phyloP scores from a whole-genome alignment of 37 sponge, comb jelly and placozoan species.

The Beroe forskalii region DNA sequence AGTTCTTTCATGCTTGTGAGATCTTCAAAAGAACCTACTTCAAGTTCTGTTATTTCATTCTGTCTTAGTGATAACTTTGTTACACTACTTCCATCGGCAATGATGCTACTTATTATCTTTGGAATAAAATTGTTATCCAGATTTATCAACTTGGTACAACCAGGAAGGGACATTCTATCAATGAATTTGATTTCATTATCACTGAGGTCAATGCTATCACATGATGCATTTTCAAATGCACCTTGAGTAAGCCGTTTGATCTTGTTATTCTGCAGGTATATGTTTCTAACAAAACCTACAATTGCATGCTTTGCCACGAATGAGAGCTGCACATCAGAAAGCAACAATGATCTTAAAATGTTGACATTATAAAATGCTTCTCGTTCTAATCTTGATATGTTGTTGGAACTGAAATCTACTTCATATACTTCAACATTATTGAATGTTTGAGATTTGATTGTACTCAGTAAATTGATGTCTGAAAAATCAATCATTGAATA shows the following conservation, averaged over 20 bases:
- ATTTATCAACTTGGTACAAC: not conserved
- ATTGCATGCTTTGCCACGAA: constrained; percentile 10
- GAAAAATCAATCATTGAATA: not conserved
- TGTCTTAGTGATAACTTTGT: not conserved
- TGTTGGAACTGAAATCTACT: not conserved
- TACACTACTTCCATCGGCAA: not conserved
- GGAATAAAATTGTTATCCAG: constrained; percentile 39
- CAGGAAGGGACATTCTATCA: constrained; percentile 7
- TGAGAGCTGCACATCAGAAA: not conserved
- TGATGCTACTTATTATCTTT: not conserved
- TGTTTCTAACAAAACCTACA: not conserved
- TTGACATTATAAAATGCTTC: constrained; percentile 30
- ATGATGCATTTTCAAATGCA: not conserved
- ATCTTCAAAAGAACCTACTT: not conserved
- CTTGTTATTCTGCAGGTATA: not conserved
- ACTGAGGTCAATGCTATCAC: constrained; percentile 3
- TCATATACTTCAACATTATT: not conserved
- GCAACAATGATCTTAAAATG: not conserved
- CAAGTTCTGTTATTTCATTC: not conserved
- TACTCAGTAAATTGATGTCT: not conserved
- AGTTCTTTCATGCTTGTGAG: not conserved
- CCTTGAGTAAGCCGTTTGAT: not conserved
- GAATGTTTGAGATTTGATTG: not conserved
- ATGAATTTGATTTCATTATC: not conserved
- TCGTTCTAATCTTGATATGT: not conserved